Evolutionary conservation across 2,888 invertebrate species (phyloP), one percentile per base, ranked within the genome.

Genomic region (Pyrgus malvae): DNA sequence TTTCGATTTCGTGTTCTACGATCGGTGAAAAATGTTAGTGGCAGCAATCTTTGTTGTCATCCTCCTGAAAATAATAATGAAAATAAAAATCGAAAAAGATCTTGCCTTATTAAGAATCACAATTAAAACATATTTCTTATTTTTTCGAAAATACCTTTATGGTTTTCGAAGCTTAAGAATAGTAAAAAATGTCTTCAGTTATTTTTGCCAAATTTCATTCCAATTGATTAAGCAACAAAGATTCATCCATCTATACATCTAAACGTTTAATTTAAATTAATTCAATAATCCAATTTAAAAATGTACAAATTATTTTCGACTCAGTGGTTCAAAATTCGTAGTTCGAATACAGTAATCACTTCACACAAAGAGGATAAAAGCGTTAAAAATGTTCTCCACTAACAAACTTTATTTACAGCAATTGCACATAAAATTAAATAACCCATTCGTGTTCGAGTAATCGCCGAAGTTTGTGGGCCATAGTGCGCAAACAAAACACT

Each of bases 401-500:
- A 51, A 35, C 50, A 44, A 44, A 44, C 21, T 51, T 50, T 51
- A 51, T 51, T 51, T 51, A 51, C 50, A 51, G 44, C 50, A 44
- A 44, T 44, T 35, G 50, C 50, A 51, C 50, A 44, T 51, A 51
- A 51, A 51, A 51, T 51, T 51, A 51, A 51, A 51, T 51, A 51
- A 51, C 35, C 50, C 50, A 51, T 51, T 51, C 42, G 17, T 35
- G 27, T 51, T 17, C 25, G 41, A 42, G 25, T 42, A 50, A 50
- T 50, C 42, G 25, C 42, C 33, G 50, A 50, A 50, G 50, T 50
- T 50, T 41, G 49, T 33, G 41, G 40, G 41, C 41, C 25, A 25
- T 25, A 42, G 41, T 50, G 31, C 41, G 41, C 50, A 40, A 50
- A 50, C 50, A 50, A 50, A 42, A 42, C 41, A 49, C 14, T 35